These are phyloP conservation scores for Gallinago media DNA, from an alignment of 2,113 vertebrate genomes.

Conservation along the genomic window DNA sequence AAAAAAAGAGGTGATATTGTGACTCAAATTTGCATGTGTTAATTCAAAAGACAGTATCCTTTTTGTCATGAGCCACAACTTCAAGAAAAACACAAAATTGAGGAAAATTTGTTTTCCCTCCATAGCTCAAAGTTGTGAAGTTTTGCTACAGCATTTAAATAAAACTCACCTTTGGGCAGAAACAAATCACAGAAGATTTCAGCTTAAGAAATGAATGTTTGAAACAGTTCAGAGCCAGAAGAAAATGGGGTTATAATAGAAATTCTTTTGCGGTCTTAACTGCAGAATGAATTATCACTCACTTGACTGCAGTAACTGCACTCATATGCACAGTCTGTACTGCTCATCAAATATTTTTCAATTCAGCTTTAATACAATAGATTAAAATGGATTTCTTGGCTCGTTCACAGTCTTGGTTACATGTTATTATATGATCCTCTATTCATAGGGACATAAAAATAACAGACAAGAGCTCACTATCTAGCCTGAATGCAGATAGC, in stretches of 20 bases:
- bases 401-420: background rate
- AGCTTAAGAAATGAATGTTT: background rate
- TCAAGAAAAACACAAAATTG: background rate
- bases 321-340: background rate
- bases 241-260: constrained; percentile 28
- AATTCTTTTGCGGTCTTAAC: background rate
- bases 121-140: background rate
- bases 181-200: background rate
- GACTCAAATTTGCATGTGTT: background rate
- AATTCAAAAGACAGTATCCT: background rate
- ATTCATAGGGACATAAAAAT: background rate
- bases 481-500: background rate
- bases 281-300: constrained; percentile 22
- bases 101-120: background rate
- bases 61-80: background rate
- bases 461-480: background rate
- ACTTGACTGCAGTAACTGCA: background rate
- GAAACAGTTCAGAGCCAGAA: background rate
- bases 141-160: background rate
- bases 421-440: background rate
- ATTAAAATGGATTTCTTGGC: constrained; percentile 25
- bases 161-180: background rate
- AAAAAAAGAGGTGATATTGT: fast-evolving
- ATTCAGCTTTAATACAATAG: background rate
- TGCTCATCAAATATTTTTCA: background rate